Base-by-base conservation (phyloP, 2,888 invertebrate genomes). In the Junonia oenone region DNA sequence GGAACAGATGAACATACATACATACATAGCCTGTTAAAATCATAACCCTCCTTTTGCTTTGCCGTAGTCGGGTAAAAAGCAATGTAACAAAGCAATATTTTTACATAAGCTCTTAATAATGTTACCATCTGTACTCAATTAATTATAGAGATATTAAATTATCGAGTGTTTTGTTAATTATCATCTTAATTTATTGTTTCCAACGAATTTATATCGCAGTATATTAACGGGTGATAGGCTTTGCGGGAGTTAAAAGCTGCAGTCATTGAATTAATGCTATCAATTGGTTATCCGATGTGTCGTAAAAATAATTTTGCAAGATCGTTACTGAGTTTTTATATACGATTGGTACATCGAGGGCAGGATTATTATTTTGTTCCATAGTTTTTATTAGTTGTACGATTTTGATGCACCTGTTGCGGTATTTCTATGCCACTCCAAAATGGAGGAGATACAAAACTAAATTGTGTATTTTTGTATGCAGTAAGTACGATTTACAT, bases 201-300 rank as follows among this genome's bases (percentile, higher is more conserved):
- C 26, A 22, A 26, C 43, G 33, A 48, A 49, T 54, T 54, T 54
- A 49, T 45, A 26, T 43, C 26, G 35, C 6, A 38, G 17, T 35
- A 19, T 27, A 49, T 54, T 49, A 49, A 40, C 35, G 49, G 35
- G 49, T 45, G 49, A 49, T 55, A 49, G 48, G 54, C 40, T 55
- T 47, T 53, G 46, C 35, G 47, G 38, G 52, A 35, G 29, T 37
- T 45, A 55, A 55, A 55, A 37, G 45, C 49, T 19, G 17, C 27
- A 45, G 26, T 55, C 49, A 55, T 50, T 55, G 45, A 55, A 55
- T 55, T 45, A 49, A 55, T 55, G 49, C 48, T 49, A 54, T 54
- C 54, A 49, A 54, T 49, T 54, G 43, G 35, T 49, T 48, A 43
- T 49, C 35, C 37, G 13, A 26, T 22, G 13, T 43, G 26, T 13